Base-by-base conservation (phyloP, 2,113 vertebrate genomes). In the Perca schrenkii region DNA sequence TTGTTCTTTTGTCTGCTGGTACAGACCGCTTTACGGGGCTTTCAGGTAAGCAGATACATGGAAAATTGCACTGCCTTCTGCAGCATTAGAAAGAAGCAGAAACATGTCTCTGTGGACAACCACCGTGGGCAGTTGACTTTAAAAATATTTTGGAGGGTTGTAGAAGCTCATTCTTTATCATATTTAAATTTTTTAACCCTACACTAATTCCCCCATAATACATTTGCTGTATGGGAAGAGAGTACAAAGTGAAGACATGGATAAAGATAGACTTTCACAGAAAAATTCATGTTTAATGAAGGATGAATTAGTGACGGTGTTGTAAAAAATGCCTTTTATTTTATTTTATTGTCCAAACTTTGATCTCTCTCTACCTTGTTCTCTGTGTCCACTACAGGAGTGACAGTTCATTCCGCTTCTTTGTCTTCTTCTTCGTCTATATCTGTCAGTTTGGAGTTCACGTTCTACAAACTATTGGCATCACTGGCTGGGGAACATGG, bases 1-100 rank as follows among this genome's bases (percentile, higher is more conserved):
- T 40, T 99, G 98, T 90, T 99, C 98, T 54, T 99, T 99, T 82
- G 96, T 99, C 95, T 99, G 98, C 97, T 99, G 98, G 98, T 99
- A 99, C 96, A 99, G 98, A 97, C 98, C 98, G 62, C 97, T 99
- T 71, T 99, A 99, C 40, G 98, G 98, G 94, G 98, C 98, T 50
- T 99, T 99, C 96, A 99, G 98, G 98, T 99, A 95, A 80, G 54
- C 12, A 46, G 28, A 46, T 10, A 68, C 5, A 58, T 53, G 15
- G 4, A 62, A 65, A 50, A 4, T 13, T 6, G 16, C 31, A 52
- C 15, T 0, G 8, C 2, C 4, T 52, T 64, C 46, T 21, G 46
- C 36, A 58, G 28, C 34, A 31, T 12, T 46, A 21, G 5, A 66
- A n/a, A 62, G n/a, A 53, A 36, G 4, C 54, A 60, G n/a, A 57